Percentiles rank a stretch among this genome's conserved stretches.
phyloP scores from a whole-genome alignment of 2,888 invertebrate species.

The Drosophila planitibia region DNA sequence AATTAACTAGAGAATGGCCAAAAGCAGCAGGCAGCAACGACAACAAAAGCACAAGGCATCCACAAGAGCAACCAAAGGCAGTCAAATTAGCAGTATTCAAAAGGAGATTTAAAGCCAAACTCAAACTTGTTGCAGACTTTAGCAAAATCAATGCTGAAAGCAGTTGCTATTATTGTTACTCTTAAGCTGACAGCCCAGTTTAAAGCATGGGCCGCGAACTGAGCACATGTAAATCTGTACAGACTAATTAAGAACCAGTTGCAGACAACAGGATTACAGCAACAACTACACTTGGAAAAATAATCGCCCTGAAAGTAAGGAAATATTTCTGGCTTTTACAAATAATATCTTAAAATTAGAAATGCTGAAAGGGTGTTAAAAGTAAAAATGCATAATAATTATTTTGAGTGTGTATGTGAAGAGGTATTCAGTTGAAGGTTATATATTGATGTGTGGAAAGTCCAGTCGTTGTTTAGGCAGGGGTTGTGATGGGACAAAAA shows the following conservation, averaged over 20 bases:
- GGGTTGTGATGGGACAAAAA: no score
- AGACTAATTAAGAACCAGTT: conserved; percentile 53
- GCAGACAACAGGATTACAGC: neutral
- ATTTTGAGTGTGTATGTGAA: no score
- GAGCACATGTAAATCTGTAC: conserved; percentile 45
- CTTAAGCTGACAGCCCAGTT: conserved; percentile 27
- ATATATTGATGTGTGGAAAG: no score
- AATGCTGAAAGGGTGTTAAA: neutral
- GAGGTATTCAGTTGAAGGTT: no score
- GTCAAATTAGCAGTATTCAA: conserved; percentile 42
- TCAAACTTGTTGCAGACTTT: conserved; percentile 19
- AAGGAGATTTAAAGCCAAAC: conserved; percentile 9
- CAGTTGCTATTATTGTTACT: neutral
- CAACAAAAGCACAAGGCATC: conserved; percentile 10
- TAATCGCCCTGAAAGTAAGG: neutral
- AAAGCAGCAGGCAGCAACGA: neutral
- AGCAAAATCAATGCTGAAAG: conserved; percentile 34
- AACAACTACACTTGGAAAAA: neutral
- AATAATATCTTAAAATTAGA: neutral
- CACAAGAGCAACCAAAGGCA: conserved; percentile 39
- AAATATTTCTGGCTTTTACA: neutral
- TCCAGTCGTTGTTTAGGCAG: no score
- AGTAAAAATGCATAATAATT: no score
- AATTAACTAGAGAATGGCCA: conserved; percentile 19
- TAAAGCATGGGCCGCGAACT: conserved; percentile 15